Evolutionary conservation across 1,140 invertebrate genomes (phyloP), one percentile per base, ranked within the genome.

Genomic region (Apis cerana): DNA sequence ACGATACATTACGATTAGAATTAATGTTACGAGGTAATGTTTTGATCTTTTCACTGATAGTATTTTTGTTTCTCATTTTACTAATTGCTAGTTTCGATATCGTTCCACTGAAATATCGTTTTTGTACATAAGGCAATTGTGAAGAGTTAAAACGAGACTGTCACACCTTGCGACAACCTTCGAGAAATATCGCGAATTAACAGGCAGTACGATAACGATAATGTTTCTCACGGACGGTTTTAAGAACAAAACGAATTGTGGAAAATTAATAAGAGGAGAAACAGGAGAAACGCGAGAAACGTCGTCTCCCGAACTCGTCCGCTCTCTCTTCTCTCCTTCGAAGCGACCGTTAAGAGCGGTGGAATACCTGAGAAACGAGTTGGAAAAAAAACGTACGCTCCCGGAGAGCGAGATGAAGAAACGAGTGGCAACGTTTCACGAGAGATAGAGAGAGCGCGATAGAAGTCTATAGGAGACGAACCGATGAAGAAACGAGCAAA

Each of bases 331-430:
- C 75, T 58, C 62, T 50, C 80, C 48, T 70, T 50, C 75, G 62
- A 65, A 80, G 72, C 84, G 88, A 87, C 89, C 85, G 90, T 91
- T 91, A 89, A 91, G 89, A 91, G 89, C 89, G 88, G 89, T 86
- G 86, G 90, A 92, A 92, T 92, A 92, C 89, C 90, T 91, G 91
- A 92, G 90, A 86, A 91, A 92, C 91, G 83, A 87, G 91, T 92
- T 90, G 90, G 86, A 89, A 92, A 92, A 43, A 91, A 92, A 92
- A 91, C 90, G 84, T 77, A 84, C 90, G 77, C 89, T 86, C 43
- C 69, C 81, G 67, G 56, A 67, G 79, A 70, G 80, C 83, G 88
- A 91, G 90, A 90, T 91, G 91, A 92, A 92, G 90, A 90, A 92
- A 92, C 91, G 91, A 91, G 88, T 89, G 91, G 77, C 80, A 77